Evolutionary conservation across 2,113 vertebrate species (phyloP), one percentile per base, ranked within the genome.

Genomic region (Cololabis saira): DNA sequence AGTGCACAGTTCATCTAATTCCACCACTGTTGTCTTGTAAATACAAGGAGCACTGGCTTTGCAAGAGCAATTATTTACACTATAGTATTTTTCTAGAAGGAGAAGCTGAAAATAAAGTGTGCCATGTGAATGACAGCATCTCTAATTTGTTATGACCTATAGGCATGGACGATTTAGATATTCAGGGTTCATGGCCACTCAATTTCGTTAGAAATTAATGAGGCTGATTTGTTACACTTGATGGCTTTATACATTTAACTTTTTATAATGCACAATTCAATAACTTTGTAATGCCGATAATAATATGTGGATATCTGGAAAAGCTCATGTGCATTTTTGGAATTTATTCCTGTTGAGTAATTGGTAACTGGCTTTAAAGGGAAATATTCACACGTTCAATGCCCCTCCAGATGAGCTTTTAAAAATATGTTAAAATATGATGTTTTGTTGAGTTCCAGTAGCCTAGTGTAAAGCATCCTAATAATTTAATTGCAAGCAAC

Each of bases 141-240:
- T 56, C 43, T 84, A 81, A 86, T 81, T 76, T 84, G 77, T 81
- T 83, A 71, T 81, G 83, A 86, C 75, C 79, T 80, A 71, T 81
- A 73, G 86, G 71, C 74, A 68, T 11, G 58, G 49, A 76, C 41
- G 51, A 71, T 57, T 71, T 73, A 30, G 45, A 67, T 27, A 62
- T 72, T 30, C 66, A 40, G 63, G 53, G 58, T 81, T 76, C 67
- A 77, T 72, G 48, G 72, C 37, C 50, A 50, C 43, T 77, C 70
- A 77, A 52, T 21, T 70, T 80, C 61, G 49, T 72, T 63, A 61
- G 44, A 14, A 80, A 77, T 71, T 18, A 69, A 66, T 76, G 45
- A 62, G 53, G 58, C 47, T 69, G 56, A 78, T 80, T 52, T 64
- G 59, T 52, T 40, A 54, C 43, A 69, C 22, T 22, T 72, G 75